Evolutionary conservation across 2,113 vertebrate genomes (phyloP), one percentile per base, ranked within the genome.

Genomic region (Alligator mississippiensis): DNA sequence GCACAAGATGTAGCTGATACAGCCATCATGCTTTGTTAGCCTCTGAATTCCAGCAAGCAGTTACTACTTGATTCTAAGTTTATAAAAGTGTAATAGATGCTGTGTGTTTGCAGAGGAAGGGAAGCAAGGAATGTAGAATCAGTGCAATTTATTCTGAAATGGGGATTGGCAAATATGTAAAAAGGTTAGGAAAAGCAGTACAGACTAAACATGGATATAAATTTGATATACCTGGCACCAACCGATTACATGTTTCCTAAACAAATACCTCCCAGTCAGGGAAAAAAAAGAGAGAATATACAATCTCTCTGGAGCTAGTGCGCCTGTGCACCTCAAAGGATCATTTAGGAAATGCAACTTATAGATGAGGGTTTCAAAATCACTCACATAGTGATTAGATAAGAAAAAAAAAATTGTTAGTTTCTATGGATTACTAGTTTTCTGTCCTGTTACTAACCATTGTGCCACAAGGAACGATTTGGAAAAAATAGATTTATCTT

Each of bases 191-290:
- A 88, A 90, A 84, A 38, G 34, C 63, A 86, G 3, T 15, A 25
- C 82, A 84, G 84, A 79, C 70, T 92, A 93, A 93, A 81, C 84
- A 72, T 57, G 47, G 27, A n/a, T 25, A 82, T 19, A 77, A 57
- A 28, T 75, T 82, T 84, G 1, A 78, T 80, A 60, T 55, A 78
- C 47, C 90, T 89, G 77, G 63, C 82, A 90, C 63, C n/a, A 76
- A 83, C 74, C 11, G 72, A 77, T 82, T 93, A 77, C 6, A 0
- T 87, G 28, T 54, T 89, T 89, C 47, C 34, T 82, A 80, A 90
- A 64, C 58, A 80, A 83, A 86, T 85, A 9, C 27, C 91, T 88
- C 38, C 66, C 82, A 77, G n/a, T 30, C 74, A 85, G 74, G 66
- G 80, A 10, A 89, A 85, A 89, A n/a, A 24, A 30, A 77, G 81